Base-by-base conservation (phyloP, 1,140 invertebrate species). In the Aphaenogaster rudis region DNA sequence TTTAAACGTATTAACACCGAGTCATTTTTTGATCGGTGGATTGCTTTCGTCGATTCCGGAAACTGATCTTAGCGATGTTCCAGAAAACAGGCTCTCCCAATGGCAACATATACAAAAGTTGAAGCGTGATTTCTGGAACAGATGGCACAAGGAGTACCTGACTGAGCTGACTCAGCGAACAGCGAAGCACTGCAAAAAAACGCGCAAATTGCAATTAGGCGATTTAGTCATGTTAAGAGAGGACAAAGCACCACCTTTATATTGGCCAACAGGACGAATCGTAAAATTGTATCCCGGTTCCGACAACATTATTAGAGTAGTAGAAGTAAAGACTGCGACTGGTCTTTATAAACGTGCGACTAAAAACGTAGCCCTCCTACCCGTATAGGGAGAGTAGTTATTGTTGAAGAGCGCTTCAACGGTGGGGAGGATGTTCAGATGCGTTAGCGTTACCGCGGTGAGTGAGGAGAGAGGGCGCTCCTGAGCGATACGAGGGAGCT, bases 31-130 rank as follows among this genome's bases (percentile, higher is more conserved):
- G 2, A 69, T 21, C 21, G 21, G 21, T 21, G 21, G 21, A 21
- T 21, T 21, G 21, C 21, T 21, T 21, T 21, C 21, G 21, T 21
- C 21, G 0, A 21, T 69, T 28, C n/a, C 42, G 48, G 42, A 69
- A 69, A 3, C 2, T n/a, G 63, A 42, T n/a, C n/a, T 66, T 42
- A 66, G 15, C 0, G 2, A 69, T 4, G 28, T 6, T 69, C 9
- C 17, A 4, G 48, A 3, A 11, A 69, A 69, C 8, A 45, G 42
- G 5, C 1, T 69, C 0, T 48, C 42, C 1, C 66, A 69, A 5
- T 50, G 66, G 66, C 66, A 69, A 48, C 8, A 69, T n/a, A 42
- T 66, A n/a, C 36, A 69, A 45, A 69, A 69, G 11, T 21, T 69
- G 1, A 69, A 67, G 7, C 15, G 36, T n/a, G 66, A 69, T 28